phyloP scores from a whole-genome alignment of 2,888 invertebrate species.

The Athetis lepigone region DNA sequence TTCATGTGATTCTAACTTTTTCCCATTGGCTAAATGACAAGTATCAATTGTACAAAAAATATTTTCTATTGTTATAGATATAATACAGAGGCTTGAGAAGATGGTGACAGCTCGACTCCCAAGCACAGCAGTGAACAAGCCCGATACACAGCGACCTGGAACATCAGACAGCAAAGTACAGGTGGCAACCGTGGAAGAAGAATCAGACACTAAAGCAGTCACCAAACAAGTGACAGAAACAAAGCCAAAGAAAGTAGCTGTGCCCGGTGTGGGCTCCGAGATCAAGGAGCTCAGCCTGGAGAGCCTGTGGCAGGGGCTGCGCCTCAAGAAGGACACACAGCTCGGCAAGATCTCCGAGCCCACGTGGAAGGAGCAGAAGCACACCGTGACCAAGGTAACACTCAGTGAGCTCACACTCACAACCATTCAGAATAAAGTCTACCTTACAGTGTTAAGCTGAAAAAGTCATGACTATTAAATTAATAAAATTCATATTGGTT shows the following conservation, averaged over 20 bases:
- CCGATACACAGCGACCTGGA: too few relatives aligned
- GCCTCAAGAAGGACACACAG: slow-evolving; percentile 81
- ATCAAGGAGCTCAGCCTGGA: slow-evolving; percentile 81
- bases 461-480: too few relatives aligned
- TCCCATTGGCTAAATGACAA: too few relatives aligned
- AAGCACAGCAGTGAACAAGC: slow-evolving; percentile 57
- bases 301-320: slow-evolving; percentile 81
- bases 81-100: slow-evolving; percentile 81
- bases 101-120: slow-evolving; percentile 72
- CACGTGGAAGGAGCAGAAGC: slow-evolving; percentile 83
- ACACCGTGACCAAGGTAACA: slow-evolving; percentile 81
- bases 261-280: slow-evolving; percentile 74
- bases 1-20: too few relatives aligned
- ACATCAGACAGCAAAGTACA: slow-evolving; percentile 55
- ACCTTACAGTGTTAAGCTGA: too few relatives aligned
- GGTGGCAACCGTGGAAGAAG: slow-evolving; percentile 67
- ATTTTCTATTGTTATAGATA: slow-evolving; percentile 67
- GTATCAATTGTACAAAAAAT: too few relatives aligned
- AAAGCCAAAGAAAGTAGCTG: slow-evolving; percentile 28
- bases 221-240: slow-evolving; percentile 35
- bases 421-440: not conserved
- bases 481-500: too few relatives aligned
- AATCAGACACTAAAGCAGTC: slow-evolving; percentile 43
- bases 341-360: slow-evolving; percentile 85
- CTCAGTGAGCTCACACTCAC: not conserved